These are phyloP conservation scores for Patella pellucida DNA, from an alignment of 2,888 invertebrate genomes.

Conservation along the genomic window DNA sequence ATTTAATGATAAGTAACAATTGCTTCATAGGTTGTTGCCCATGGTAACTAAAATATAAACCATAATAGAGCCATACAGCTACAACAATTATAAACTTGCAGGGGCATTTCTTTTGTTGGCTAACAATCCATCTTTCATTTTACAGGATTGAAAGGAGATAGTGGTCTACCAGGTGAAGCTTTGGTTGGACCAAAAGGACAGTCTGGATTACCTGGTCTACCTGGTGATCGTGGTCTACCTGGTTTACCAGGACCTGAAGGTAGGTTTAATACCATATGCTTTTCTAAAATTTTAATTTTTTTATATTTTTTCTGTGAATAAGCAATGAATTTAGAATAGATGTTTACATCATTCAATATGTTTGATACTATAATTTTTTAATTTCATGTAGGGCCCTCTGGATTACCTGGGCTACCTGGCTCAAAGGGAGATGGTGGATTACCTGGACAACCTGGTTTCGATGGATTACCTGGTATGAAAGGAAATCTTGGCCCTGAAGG, in stretches of 20 bases:
- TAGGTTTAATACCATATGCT: conserved; percentile 1
- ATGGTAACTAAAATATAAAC: no score
- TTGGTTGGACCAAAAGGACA: conserved; percentile 50
- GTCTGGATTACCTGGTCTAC: conserved; percentile 42
- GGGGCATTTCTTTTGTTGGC: no score
- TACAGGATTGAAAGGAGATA: conserved; percentile 44
- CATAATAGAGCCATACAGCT: no score
- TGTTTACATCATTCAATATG: background rate
- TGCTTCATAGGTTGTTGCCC: no score
- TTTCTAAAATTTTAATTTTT: background rate
- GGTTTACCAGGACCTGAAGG: conserved; percentile 54
- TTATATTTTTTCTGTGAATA: no score
- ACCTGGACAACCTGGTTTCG: conserved; percentile 66
- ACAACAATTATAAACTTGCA: no score
- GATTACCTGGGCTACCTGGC: conserved; percentile 48
- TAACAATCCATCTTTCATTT: no score
- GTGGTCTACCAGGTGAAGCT: conserved; percentile 48
- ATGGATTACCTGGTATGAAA: conserved; percentile 75
- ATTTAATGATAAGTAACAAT: no score
- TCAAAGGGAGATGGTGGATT: conserved; percentile 66
- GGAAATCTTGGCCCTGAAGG: conserved; percentile 57
- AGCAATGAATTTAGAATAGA: background rate
- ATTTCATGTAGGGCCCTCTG: conserved; percentile 36
- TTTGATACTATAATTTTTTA: background rate
- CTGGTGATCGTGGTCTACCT: conserved; percentile 54